Base-by-base conservation (phyloP, 30 jellyfish, hydroid and myxozoan genomes). In the Chironex yamaguchii region DNA sequence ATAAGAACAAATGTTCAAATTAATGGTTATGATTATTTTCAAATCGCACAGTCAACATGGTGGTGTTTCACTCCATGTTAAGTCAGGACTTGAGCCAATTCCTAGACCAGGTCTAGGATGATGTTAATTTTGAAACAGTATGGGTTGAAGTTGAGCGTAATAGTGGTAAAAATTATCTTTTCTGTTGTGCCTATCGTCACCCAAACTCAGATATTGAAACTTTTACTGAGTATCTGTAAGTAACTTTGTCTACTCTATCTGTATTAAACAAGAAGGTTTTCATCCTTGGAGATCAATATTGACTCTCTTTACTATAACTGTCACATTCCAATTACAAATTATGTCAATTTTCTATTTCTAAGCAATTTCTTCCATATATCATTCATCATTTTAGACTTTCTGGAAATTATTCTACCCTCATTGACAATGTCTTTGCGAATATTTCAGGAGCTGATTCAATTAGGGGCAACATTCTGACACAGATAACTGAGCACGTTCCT, bases 31-130 rank as follows among this genome's bases (percentile, higher is more conserved):
- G 28, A 75, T 29, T 80, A 80, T 48, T 71, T 71, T 71, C 85
- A n/a, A n/a, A n/a, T n/a, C n/a, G n/a, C 21, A 33, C 64, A 21
- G 54, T 50, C 91, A 81, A 81, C 65, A 81, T 81, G 91, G 91
- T 81, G 91, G 91, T 81, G 91, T 81, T 34, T 75, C 84, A 63
- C 84, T 81, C 28, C 52, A 81, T 81, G 91, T 81, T 65, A 81
- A 64, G 29, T 33, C 91, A 34, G 84, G 71, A 22, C 81, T 58
- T 62, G 22, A 69, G 27, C 71, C 82, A 53, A 31, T 79, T 58
- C 71, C 64, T 65, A 81, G 84, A 36, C 91, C 91, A 32, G 91
- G 52, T 28, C 30, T 81, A 9, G 62, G 76, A 81, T 36, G 67
- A 77, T 65, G 14, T 67, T 32, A 84, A 81, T 65, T 81, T 63